Percentiles rank a stretch among this genome's conserved stretches.
Conservation (phyloP, 2,113 vertebrate genomes). For the Vireo altiloquus region DNA sequence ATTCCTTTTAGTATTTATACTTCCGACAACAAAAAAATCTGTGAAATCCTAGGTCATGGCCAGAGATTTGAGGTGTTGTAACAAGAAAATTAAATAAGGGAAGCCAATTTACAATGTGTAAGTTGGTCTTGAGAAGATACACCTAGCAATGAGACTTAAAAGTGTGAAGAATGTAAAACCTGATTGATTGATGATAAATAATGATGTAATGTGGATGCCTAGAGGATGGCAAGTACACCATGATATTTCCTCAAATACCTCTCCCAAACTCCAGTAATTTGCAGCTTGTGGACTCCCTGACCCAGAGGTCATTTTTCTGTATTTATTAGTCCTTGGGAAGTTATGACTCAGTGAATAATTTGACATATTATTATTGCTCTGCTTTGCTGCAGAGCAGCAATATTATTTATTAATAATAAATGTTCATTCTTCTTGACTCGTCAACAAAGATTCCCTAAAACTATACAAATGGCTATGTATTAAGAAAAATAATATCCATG, state of each 20-base stretch:
- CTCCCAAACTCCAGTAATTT: not conserved
- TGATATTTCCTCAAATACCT: not conserved
- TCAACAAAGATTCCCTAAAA: not conserved
- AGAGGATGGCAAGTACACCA: not conserved
- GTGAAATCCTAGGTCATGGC: not conserved
- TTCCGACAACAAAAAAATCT: not conserved
- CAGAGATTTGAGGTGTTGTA: not conserved
- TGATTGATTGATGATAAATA: not conserved
- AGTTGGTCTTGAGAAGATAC: not conserved
- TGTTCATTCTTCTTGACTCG: not conserved
- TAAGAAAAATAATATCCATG: not conserved
- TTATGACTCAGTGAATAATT: not conserved
- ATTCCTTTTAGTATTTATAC: not conserved
- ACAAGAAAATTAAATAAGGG: not conserved
- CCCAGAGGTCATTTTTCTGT: not conserved
- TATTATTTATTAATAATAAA: not conserved
- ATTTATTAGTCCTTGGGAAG: not conserved
- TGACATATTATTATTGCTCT: not conserved
- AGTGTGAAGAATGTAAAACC: not conserved
- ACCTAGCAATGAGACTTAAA: not conserved
- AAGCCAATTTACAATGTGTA: not conserved
- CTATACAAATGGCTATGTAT: not conserved
- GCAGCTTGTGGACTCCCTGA: not conserved
- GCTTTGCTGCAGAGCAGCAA: not conserved
- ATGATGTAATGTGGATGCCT: not conserved